phyloP scores from a whole-genome alignment of 2,888 invertebrate genomes.

The Mimumesa dahlbomi region DNA sequence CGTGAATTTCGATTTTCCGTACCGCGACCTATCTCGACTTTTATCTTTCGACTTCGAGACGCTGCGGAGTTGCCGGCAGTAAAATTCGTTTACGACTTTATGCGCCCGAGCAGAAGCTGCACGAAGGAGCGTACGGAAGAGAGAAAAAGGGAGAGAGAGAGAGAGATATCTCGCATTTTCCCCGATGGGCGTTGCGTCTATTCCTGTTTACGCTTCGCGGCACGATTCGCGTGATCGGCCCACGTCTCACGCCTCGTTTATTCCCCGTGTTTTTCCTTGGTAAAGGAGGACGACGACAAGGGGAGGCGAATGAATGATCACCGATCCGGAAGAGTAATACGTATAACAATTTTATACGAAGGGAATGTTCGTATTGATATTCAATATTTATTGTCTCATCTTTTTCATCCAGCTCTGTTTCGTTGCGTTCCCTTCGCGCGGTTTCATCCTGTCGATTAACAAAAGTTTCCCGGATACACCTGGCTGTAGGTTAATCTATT shows the following conservation, averaged over 20 bases:
- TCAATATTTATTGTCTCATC: neutral
- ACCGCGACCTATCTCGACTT: neutral
- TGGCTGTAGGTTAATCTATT: too few relatives aligned
- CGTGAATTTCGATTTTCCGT: constrained; percentile 8
- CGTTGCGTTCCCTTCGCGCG: too few relatives aligned
- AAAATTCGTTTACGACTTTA: constrained; percentile 28
- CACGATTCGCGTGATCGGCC: constrained; percentile 39
- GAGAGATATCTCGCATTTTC: constrained; percentile 17
- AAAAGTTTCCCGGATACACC: too few relatives aligned
- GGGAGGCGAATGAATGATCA: constrained; percentile 27
- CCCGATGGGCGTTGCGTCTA: constrained; percentile 18
- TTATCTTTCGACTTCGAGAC: constrained; percentile 3
- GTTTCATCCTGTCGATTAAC: too few relatives aligned
- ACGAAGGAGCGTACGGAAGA: neutral
- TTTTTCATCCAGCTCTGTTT: too few relatives aligned
- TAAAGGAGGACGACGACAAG: constrained; percentile 20
- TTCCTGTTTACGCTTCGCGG: constrained; percentile 38
- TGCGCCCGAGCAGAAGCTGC: neutral
- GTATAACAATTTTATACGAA: constrained; percentile 27
- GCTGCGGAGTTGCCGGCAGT: constrained; percentile 9
- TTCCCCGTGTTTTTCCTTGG: constrained; percentile 14
- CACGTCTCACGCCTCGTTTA: constrained; percentile 27
- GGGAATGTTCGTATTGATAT: constrained; percentile 6
- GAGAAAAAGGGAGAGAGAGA: neutral
- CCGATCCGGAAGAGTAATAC: constrained; percentile 42